Conservation (phyloP, 2,888 invertebrate species). For the Eupsilia transversa region DNA sequence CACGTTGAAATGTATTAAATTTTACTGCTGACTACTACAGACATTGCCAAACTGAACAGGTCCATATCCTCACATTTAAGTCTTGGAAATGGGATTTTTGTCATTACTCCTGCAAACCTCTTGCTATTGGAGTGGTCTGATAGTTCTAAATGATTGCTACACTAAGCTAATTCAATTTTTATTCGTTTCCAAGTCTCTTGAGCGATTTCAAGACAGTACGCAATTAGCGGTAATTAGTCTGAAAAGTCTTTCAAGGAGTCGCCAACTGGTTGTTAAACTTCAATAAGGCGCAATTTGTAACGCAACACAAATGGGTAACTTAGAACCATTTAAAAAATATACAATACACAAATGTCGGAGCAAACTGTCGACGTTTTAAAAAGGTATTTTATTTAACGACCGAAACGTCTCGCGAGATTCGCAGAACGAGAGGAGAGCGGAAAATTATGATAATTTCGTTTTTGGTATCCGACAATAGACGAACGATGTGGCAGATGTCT, state of each 20-base stretch:
- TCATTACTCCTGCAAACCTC: background rate
- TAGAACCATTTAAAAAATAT: constrained; percentile 54
- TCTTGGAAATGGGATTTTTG: background rate
- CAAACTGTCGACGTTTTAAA: constrained; percentile 68
- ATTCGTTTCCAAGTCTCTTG: background rate
- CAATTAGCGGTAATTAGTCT: constrained; percentile 43
- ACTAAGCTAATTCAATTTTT: background rate
- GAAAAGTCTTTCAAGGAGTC: constrained; percentile 45
- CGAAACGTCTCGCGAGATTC: constrained; percentile 75
- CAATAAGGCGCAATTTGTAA: constrained; percentile 62
- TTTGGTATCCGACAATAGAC: constrained; percentile 68
- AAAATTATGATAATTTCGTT: constrained; percentile 83
- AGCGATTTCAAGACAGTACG: constrained; percentile 12
- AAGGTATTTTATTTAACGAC: constrained; percentile 76
- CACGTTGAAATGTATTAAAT: background rate
- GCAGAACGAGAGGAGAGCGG: constrained; percentile 77
- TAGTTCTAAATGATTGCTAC: background rate
- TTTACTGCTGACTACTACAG: background rate
- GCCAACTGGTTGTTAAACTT: constrained; percentile 42
- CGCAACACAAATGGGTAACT: constrained; percentile 59
- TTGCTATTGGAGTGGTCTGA: background rate
- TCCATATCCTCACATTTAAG: background rate
- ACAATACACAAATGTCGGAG: constrained; percentile 61
- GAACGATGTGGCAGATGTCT: constrained; percentile 67
- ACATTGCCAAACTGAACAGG: too few relatives aligned